Conservation (phyloP, 2,888 invertebrate species). For the Terebella lapidaria region DNA sequence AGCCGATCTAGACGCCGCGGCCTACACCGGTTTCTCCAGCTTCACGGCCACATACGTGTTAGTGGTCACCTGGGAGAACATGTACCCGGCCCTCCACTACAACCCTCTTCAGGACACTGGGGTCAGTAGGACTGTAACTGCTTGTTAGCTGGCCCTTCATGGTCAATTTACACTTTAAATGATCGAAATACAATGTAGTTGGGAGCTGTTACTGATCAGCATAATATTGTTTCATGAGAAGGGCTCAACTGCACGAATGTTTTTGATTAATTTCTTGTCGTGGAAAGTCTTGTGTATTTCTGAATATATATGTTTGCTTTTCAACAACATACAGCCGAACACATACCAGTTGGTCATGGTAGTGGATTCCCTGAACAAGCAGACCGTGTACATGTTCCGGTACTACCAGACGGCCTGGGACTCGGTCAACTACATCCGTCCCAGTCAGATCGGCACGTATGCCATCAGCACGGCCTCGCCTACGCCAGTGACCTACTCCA, state of each 20-base stretch:
- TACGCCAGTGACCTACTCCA: neutral
- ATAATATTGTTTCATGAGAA: no score
- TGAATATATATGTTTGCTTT: no score
- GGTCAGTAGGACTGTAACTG: neutral
- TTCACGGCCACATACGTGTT: neutral
- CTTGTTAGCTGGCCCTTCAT: no score
- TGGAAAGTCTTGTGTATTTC: no score
- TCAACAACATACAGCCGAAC: conserved; percentile 5
- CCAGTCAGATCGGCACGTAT: conserved; percentile 5
- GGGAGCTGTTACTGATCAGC: no score
- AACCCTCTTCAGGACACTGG: neutral
- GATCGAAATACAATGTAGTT: no score
- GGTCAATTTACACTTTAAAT: no score
- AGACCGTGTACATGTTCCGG: neutral
- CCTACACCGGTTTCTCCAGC: neutral
- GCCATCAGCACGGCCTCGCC: neutral
- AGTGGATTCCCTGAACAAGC: neutral
- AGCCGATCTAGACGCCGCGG: neutral
- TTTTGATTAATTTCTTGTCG: no score
- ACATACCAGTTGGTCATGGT: conserved; percentile 5
- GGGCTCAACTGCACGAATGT: no score
- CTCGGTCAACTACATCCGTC: neutral
- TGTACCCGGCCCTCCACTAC: neutral
- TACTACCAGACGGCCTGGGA: conserved; percentile 9
- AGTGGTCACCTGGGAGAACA: conserved; percentile 7